phyloP scores from a whole-genome alignment of 2,113 vertebrate genomes.

The Craseonycteris thonglongyai region DNA sequence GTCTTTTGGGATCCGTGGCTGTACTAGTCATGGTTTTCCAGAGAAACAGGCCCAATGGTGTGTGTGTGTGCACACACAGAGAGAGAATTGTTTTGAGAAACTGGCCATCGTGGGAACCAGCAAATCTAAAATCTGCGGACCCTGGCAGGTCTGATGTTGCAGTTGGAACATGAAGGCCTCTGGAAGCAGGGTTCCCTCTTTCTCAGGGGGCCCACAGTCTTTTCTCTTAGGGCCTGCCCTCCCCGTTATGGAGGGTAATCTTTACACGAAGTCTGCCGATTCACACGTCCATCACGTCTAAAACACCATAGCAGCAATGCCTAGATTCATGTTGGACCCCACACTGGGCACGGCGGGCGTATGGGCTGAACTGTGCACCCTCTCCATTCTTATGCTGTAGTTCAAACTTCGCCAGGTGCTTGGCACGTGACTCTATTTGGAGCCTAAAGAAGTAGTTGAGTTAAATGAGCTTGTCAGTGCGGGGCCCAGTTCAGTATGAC shows the following conservation, averaged over 20 bases:
- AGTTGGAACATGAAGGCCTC: neutral
- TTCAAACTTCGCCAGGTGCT: too few species aligned
- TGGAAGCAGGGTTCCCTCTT: neutral
- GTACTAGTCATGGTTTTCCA: neutral
- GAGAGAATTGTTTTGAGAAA: neutral
- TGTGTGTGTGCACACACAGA: neutral
- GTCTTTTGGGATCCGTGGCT: neutral
- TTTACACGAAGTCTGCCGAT: neutral
- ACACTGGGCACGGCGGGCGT: neutral
- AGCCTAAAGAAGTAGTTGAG: neutral
- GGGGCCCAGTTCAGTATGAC: neutral
- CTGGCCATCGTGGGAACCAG: neutral
- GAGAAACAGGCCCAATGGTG: neutral
- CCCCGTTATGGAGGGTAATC: neutral
- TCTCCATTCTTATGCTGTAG: neutral
- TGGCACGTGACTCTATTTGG: neutral
- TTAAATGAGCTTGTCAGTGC: neutral
- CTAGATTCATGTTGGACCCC: too few species aligned
- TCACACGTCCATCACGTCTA: neutral
- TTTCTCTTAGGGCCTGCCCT: neutral
- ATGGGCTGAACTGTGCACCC: neutral
- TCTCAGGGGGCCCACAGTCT: neutral
- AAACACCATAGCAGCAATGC: neutral
- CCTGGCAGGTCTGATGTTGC: too few species aligned
- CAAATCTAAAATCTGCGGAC: neutral